Conservation (phyloP, 2,797 vertebrate genomes). For the Gymnothorax javanicus region DNA sequence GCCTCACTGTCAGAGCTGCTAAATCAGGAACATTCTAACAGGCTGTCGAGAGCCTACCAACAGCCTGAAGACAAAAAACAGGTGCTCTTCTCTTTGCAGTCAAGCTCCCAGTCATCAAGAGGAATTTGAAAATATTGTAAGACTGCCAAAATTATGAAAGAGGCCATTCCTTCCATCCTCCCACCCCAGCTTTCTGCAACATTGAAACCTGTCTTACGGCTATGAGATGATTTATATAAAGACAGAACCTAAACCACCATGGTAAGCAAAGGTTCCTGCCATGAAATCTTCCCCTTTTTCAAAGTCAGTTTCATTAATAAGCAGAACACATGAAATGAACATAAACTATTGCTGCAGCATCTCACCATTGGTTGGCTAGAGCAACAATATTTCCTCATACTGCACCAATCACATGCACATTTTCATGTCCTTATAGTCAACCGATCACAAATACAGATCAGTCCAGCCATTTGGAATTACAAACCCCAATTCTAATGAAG, state of each 20-base stretch:
- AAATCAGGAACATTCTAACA: neutral
- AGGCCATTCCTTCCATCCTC: neutral
- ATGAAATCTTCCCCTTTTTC: neutral
- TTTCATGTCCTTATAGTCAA: no score
- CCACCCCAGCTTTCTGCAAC: neutral
- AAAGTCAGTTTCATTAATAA: neutral
- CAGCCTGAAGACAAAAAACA: conserved; percentile 19
- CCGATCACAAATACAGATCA: no score
- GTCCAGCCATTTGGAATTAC: no score
- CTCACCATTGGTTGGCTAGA: no score
- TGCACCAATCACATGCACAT: no score
- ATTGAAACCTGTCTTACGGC: neutral
- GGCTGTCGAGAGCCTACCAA: neutral
- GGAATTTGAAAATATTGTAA: conserved; percentile 8
- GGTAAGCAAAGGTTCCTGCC: neutral
- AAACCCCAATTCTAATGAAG: no score
- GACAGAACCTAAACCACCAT: neutral
- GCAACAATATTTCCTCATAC: no score
- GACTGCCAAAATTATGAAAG: neutral
- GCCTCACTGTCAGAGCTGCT: conserved; percentile 5
- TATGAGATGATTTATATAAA: neutral
- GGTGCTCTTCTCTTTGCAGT: conserved; percentile 14
- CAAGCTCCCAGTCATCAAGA: conserved; percentile 21
- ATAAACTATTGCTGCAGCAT: no score
- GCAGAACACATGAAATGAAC: no score